phyloP scores from a whole-genome alignment of 2,797 vertebrate species.

The Australoheros facetus region DNA sequence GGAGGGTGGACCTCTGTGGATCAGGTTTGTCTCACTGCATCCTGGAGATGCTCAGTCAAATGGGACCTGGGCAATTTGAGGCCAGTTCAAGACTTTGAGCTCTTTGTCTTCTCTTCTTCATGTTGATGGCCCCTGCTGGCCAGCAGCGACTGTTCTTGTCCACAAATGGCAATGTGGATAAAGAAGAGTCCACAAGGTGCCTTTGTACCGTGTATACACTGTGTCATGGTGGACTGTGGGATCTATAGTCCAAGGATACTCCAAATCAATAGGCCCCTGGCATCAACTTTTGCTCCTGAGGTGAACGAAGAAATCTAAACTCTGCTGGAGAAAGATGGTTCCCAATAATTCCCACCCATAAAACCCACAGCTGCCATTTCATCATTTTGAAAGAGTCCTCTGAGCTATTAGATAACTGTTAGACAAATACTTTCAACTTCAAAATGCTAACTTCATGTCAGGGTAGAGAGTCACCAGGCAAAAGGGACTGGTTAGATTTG shows the following conservation, averaged over 20 bases:
- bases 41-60: no score
- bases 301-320: background rate
- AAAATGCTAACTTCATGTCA: constrained; percentile 1
- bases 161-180: background rate
- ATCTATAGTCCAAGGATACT: background rate
- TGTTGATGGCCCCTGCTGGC: background rate
- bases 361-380: background rate
- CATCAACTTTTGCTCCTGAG: background rate
- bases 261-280: background rate
- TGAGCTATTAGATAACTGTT: background rate
- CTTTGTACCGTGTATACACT: background rate
- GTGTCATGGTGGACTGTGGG: background rate
- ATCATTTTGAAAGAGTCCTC: background rate
- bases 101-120: background rate
- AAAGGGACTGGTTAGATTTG: background rate
- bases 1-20: background rate
- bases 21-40: background rate
- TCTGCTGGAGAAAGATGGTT: background rate
- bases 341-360: background rate
- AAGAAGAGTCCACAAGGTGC: background rate
- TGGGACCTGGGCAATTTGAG: background rate
- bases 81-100: background rate
- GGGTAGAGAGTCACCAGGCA: background rate
- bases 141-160: background rate
- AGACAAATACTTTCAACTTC: background rate